Conservation (phyloP, 2,888 invertebrate genomes). For the Ichneumoninae sp. region DNA sequence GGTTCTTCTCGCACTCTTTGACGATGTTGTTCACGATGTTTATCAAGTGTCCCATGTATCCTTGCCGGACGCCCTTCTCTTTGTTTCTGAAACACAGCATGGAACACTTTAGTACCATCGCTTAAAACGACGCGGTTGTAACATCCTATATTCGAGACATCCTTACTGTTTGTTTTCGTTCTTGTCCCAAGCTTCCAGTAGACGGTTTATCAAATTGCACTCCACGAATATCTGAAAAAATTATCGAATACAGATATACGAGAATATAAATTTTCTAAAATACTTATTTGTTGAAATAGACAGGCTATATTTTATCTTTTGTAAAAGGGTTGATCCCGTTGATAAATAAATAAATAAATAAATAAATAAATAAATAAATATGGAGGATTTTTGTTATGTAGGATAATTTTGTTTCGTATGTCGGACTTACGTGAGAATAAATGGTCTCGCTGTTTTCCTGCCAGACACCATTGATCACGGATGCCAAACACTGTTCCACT, state of each 20-base stretch:
- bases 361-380: too few relatives aligned
- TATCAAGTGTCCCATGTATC: conserved; percentile 89
- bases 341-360: too few relatives aligned
- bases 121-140: not conserved
- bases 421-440: conserved; percentile 86
- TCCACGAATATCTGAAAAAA: conserved; percentile 90
- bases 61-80: conserved; percentile 86
- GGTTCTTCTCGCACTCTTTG: conserved; percentile 85
- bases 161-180: conserved; percentile 92
- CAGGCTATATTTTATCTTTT: too few relatives aligned
- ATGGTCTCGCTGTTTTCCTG: conserved; percentile 84
- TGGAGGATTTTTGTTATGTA: too few relatives aligned
- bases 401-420: conserved; percentile 60
- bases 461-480: conserved; percentile 87
- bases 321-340: too few relatives aligned
- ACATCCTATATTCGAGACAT: conserved; percentile 22
- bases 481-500: conserved; percentile 91
- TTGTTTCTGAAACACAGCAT: conserved; percentile 83
- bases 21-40: conserved; percentile 87
- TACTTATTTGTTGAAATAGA: too few relatives aligned
- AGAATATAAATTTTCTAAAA: not conserved
- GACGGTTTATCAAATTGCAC: conserved; percentile 91
- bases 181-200: conserved; percentile 93
- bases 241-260: conserved; percentile 69
- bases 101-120: not conserved